Evolutionary conservation across 2,113 vertebrate species (phyloP), one percentile per base, ranked within the genome.

Genomic region (Phaetusa simplex): DNA sequence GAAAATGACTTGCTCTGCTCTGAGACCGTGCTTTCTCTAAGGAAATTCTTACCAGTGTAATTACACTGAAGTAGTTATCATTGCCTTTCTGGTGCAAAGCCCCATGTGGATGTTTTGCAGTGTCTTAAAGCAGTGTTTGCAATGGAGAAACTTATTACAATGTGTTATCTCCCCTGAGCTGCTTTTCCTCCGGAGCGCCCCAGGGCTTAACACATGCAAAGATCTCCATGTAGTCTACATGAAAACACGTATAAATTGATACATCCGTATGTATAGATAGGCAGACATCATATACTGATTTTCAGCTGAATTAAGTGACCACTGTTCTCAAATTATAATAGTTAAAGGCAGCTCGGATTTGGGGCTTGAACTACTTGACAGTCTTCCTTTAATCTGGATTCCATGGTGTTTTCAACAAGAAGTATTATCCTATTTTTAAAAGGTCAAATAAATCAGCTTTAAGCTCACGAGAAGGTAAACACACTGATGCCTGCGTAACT

Each of bases 401-500:
- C 52, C 24, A 36, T 12, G 20, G 72, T 95, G 83, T 94, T 98
- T 97, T 96, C 93, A 96, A 92, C 90, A 97, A 98, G 89, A 95
- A 96, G 86, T 80, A 96, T 96, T 97, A 97, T 93, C 78, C 84
- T 89, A 8, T 88, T 98, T 98, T 98, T 86, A 92, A 97, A 71
- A 98, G 96, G 94, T 98, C 93, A 97, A 96, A 98, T 97, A 98
- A 97, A 98, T 98, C 95, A 97, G 81, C 88, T 97, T 97, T 96
- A 98, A 98, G 94, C 94, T 97, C 74, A 45, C 84, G 93, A 91
- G 97, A 97, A 98, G 72, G 95, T 98, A 98, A 98, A 98, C 96
- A 97, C 73, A 66, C n/a, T 92, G 95, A 95, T 97, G 81, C 87
- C 93, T 82, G 95, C 45, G 11, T 93, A 94, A 95, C 94, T 96